Base-by-base conservation (phyloP, 1,140 invertebrate genomes). In the Temnothorax curvispinosus region DNA sequence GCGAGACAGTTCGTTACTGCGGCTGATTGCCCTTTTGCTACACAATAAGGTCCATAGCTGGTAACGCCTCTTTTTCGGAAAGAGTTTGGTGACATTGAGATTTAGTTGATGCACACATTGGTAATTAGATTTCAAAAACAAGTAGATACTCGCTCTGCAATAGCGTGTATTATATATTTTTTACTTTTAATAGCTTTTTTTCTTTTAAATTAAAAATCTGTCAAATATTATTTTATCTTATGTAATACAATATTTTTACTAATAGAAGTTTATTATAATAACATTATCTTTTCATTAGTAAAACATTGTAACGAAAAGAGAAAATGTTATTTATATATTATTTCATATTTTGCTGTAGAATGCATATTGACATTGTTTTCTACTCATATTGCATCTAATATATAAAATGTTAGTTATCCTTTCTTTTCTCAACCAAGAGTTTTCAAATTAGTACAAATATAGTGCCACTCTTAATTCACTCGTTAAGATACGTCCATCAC, bases 1-100 rank as follows among this genome's bases (percentile, higher is more conserved):
- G 80, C 52, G 85, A 88, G 80, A 88, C 89, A 90, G 81, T 88
- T 88, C 80, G 80, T 90, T 90, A 72, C 38, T 85, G 80, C 72
- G 60, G 65, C 44, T 65, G 87, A 87, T 89, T 78, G 71, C 75
- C 84, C 89, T 89, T 89, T 85, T 87, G 52, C 54, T 50, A 32
- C 38, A 27, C 84, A 64, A 69, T 80, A 85, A 56, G 60, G 60
- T 64, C 27, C 54, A 50, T 13, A 44, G 67, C 27, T 47, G 80
- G 41, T 9, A 74, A 60, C 80, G 80, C 69, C 56, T 74, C 50
- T 75, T 74, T 84, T 82, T 84, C 18, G 35, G 54, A 60, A 84
- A 75, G 71, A 60, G 72, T 84, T 56, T 60, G n/a, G 54, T 11
- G 78, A 71, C 13, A 80, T 27, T 38, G 64, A 41, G 50, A 81